A percentile compares a stretch with the other conserved stretches of the same genome.
These are phyloP conservation scores for Trididemnum miniatum DNA, from an alignment of 23 tunicate species.

Conservation along the genomic window DNA sequence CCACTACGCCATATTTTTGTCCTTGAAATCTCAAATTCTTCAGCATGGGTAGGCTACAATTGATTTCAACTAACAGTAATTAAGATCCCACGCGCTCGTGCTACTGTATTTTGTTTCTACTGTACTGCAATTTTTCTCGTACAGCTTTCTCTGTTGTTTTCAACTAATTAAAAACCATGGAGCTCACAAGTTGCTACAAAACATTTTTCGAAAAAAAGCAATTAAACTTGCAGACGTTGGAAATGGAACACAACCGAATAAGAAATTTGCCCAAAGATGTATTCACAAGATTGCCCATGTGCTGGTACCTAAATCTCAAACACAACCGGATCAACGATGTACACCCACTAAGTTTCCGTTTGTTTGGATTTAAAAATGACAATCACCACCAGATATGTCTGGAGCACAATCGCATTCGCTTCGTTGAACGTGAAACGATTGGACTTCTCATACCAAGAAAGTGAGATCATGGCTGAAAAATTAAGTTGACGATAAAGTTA, in stretches of 20 bases:
- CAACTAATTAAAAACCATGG: too few relatives aligned
- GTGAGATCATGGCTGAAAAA: too few relatives aligned
- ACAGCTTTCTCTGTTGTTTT: too few relatives aligned
- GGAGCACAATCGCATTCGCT: constrained; percentile 32
- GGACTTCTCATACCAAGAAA: background rate
- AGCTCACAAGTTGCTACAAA: too few relatives aligned
- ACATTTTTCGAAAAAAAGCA: too few relatives aligned
- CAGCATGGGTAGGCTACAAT: too few relatives aligned
- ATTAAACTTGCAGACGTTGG: constrained; percentile 20
- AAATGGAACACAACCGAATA: constrained; percentile 32
- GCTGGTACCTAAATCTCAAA: constrained; percentile 44
- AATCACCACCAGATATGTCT: constrained; percentile 35
- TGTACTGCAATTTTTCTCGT: too few relatives aligned
- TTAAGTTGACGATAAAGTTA: too few relatives aligned
- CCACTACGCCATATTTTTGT: too few relatives aligned
- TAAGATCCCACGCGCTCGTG: too few relatives aligned
- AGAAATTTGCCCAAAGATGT: background rate
- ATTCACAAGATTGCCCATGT: background rate
- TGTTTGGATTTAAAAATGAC: constrained; percentile 33
- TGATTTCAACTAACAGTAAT: background rate
- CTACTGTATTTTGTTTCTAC: too few relatives aligned
- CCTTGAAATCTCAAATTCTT: too few relatives aligned
- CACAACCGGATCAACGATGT: constrained; percentile 38
- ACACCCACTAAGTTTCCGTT: constrained; percentile 21
- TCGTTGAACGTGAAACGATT: constrained; percentile 13